Conservation (phyloP, 2,888 invertebrate genomes). For the Aproaerema taeniolella region DNA sequence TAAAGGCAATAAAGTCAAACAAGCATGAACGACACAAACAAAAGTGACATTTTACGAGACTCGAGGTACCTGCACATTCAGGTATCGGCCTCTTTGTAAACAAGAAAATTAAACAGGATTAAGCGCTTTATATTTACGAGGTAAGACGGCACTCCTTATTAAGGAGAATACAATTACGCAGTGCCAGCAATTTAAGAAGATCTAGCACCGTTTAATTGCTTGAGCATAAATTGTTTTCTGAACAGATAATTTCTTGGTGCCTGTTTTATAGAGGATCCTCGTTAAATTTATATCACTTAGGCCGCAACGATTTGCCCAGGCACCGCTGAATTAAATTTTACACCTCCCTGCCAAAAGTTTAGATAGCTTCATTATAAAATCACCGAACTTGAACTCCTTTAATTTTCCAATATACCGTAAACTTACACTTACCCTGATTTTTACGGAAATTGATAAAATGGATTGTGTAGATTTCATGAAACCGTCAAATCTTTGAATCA, state of each 20-base stretch:
- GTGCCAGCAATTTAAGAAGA: conserved; percentile 61
- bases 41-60: no score
- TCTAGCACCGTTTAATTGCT: conserved; percentile 61
- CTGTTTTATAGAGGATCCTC: conserved; percentile 43
- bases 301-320: conserved; percentile 21
- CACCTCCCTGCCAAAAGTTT: neutral
- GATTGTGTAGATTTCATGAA: no score
- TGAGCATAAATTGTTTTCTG: conserved; percentile 56
- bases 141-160: conserved; percentile 55
- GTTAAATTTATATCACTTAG: conserved; percentile 43
- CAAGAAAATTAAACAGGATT: conserved; percentile 56
- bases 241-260: conserved; percentile 55
- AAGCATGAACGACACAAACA: no score
- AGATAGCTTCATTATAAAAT: no score
- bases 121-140: conserved; percentile 60
- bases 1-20: no score
- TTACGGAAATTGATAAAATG: no score
- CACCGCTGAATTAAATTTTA: neutral
- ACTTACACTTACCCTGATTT: no score
- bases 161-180: conserved; percentile 64
- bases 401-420: no score
- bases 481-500: no score
- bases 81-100: conserved; percentile 39
- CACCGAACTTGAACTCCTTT: no score
- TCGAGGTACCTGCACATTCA: no score